Evolutionary conservation across 2,113 vertebrate genomes (phyloP).

Genomic region (Laticauda laticaudata): DNA sequence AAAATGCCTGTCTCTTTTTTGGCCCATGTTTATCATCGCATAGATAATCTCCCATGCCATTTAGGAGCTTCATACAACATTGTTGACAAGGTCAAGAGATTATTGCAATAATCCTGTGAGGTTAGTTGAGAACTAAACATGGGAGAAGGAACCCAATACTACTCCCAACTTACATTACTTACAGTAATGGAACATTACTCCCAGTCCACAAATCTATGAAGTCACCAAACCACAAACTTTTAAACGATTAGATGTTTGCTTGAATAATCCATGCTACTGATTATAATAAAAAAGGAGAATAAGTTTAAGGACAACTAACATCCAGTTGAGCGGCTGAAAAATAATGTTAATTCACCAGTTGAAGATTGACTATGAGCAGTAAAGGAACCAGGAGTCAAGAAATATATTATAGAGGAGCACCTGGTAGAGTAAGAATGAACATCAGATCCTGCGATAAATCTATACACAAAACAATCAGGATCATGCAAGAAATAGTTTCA

Average conservation of each 20-base stretch:
- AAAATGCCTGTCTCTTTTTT: neutral
- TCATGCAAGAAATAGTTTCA: neutral
- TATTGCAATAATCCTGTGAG: neutral
- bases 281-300: neutral
- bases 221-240: neutral
- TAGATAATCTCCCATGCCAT: neutral
- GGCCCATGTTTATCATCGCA: neutral
- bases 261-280: neutral
- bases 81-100: neutral
- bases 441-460: neutral
- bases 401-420: neutral
- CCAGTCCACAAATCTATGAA: neutral
- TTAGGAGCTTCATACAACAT: neutral
- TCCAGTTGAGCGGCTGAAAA: too few species aligned
- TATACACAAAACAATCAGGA: neutral
- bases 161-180: neutral
- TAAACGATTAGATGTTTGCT: neutral
- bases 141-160: too few species aligned
- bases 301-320: neutral
- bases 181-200: neutral
- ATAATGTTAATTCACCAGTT: neutral
- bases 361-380: neutral
- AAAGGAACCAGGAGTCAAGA: neutral
- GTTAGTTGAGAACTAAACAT: neutral
- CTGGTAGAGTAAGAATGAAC: neutral